Evolutionary conservation across 2,113 vertebrate species (phyloP).

Genomic region (Seriola dumerili): DNA sequence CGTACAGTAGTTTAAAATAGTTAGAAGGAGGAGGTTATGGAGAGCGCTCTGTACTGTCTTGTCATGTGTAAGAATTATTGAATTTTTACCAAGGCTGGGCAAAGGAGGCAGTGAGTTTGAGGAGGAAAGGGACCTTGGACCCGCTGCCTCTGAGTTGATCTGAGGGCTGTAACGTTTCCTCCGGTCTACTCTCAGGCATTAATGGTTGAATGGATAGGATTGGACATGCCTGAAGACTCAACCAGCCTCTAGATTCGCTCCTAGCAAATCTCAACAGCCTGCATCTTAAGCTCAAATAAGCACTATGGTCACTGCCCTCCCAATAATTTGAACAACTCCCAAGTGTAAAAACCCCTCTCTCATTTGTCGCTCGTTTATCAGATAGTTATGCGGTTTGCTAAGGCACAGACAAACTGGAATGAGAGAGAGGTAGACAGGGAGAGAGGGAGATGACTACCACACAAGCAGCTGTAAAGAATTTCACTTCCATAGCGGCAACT

Average conservation of each 20-base stretch:
- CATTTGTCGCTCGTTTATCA: conserved; percentile 65
- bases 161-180: conserved; percentile 78
- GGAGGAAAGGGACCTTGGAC: conserved; percentile 55
- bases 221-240: conserved; percentile 79
- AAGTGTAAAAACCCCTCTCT: conserved; percentile 55
- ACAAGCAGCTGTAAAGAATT: conserved; percentile 30
- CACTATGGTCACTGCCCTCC: conserved; percentile 71
- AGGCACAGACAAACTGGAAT: conserved; percentile 21
- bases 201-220: conserved; percentile 84
- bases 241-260: conserved; percentile 72
- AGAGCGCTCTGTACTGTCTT: conserved; percentile 36
- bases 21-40: conserved; percentile 1
- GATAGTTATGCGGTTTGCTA: conserved; percentile 46
- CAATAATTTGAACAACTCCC: conserved; percentile 63
- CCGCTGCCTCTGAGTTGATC: conserved; percentile 56
- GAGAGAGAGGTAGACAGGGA: conserved; percentile 3
- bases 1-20: conserved; percentile 36
- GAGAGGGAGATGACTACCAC: conserved; percentile 13
- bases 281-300: conserved; percentile 74
- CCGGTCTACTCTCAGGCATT: conserved; percentile 75
- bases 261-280: conserved; percentile 66
- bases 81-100: conserved; percentile 33
- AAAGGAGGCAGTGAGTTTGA: conserved; percentile 33
- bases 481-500: conserved; percentile 36
- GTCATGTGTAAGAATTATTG: conserved; percentile 59